Evolutionary conservation across 2,888 invertebrate species (phyloP).

Genomic region (Agonopterix subpropinquella): DNA sequence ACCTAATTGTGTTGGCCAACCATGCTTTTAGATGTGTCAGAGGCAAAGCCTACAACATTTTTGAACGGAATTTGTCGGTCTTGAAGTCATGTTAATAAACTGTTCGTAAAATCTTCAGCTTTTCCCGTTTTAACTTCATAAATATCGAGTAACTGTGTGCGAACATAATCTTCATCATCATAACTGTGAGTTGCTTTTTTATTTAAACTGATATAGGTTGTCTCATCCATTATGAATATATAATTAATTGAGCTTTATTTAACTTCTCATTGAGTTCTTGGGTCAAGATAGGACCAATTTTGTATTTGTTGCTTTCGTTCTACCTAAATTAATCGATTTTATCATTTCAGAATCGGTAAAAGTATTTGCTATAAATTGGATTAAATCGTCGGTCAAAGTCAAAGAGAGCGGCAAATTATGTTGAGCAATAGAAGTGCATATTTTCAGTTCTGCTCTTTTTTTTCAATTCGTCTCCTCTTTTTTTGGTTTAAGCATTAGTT

Average conservation of each 20-base stretch:
- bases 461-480: slow-evolving; percentile 11
- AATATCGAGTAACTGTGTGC: slow-evolving; percentile 12
- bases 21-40: slow-evolving; percentile 31
- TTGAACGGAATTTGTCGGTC: slow-evolving; percentile 15
- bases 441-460: slow-evolving; percentile 14
- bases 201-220: slow-evolving; percentile 13
- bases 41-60: slow-evolving; percentile 34
- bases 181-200: slow-evolving; percentile 3
- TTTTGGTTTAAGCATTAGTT: slow-evolving; percentile 10
- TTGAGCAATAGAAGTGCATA: slow-evolving; percentile 13
- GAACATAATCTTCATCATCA: slow-evolving; percentile 6
- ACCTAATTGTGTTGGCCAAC: slow-evolving; percentile 30
- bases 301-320: slow-evolving; percentile 13
- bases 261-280: slow-evolving; percentile 9
- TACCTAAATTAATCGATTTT: slow-evolving; percentile 13
- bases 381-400: slow-evolving; percentile 11
- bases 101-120: slow-evolving; percentile 10
- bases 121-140: slow-evolving; percentile 16
- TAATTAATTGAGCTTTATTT: slow-evolving; percentile 9
- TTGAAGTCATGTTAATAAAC: slow-evolving; percentile 12
- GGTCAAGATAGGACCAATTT: slow-evolving; percentile 12
- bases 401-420: slow-evolving; percentile 9
- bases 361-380: slow-evolving; percentile 9
- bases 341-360: slow-evolving; percentile 7
- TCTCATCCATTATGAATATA: slow-evolving; percentile 17